These are phyloP conservation scores for Rhincodon typus DNA, from an alignment of 2,797 vertebrate genomes.

Conservation along the genomic window DNA sequence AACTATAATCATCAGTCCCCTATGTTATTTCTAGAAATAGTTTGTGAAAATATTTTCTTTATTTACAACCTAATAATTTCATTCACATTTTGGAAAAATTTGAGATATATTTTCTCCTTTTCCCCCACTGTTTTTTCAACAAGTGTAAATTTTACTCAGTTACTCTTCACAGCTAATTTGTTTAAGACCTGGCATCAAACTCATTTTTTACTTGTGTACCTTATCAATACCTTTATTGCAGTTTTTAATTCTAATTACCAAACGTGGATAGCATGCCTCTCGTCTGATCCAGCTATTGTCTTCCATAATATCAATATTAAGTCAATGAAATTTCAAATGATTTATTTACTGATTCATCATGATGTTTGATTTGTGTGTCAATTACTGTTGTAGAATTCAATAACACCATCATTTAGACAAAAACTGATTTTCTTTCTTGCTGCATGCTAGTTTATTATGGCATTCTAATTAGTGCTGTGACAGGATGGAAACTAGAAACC, in stretches of 20 bases:
- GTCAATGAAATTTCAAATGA: not conserved
- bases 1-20: not conserved
- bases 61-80: not conserved
- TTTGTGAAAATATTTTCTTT: not conserved
- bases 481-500: not conserved
- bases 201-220: not conserved
- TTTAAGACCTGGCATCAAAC: not conserved
- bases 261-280: not conserved
- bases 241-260: not conserved
- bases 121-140: not conserved
- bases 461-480: not conserved
- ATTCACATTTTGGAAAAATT: not conserved
- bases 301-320: not conserved
- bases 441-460: not conserved
- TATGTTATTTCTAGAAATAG: not conserved
- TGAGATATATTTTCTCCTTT: not conserved
- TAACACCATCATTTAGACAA: not conserved
- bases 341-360: not conserved
- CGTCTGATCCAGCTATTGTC: not conserved
- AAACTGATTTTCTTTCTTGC: not conserved
- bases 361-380: not conserved
- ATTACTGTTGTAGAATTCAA: not conserved
- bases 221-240: not conserved
- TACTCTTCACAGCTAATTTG: not conserved
- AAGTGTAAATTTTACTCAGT: not conserved